Percentiles rank a stretch among this genome's conserved stretches.
Conservation (phyloP, 2,113 vertebrate species). For the Charadrius vociferus region DNA sequence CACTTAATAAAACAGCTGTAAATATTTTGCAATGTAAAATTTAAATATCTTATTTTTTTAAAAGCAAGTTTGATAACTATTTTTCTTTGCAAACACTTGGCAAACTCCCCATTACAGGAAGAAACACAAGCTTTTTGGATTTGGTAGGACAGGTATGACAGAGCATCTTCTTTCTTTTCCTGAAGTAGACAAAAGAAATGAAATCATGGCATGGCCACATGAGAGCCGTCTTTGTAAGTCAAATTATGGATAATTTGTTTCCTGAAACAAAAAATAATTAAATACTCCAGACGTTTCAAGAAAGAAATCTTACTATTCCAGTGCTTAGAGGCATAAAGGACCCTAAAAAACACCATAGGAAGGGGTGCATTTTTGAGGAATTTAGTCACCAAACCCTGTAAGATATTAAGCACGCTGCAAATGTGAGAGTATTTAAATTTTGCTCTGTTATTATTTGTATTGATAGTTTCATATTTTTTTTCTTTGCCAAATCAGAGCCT, state of each 20-base stretch:
- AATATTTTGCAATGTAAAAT: not conserved
- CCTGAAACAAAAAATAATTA: constrained; percentile 41
- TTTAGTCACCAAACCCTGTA: not conserved
- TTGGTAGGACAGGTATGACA: not conserved
- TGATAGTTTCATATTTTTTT: not conserved
- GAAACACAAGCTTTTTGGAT: not conserved
- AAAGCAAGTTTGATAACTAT: not conserved
- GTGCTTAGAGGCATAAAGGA: not conserved
- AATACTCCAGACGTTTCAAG: not conserved
- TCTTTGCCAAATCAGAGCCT: not conserved
- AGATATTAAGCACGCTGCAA: not conserved
- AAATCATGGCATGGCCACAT: not conserved
- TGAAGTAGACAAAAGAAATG: not conserved
- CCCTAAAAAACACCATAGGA: not conserved
- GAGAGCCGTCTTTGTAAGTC: not conserved
- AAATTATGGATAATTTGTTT: not conserved
- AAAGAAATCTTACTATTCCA: not conserved
- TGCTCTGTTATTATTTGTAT: not conserved
- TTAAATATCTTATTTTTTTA: not conserved
- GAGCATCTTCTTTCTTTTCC: not conserved
- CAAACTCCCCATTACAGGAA: not conserved
- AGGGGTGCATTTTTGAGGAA: not conserved
- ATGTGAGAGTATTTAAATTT: not conserved
- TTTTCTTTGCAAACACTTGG: not conserved
- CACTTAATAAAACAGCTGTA: not conserved